phyloP scores from a whole-genome alignment of 2,113 vertebrate species.

The Anhinga anhinga region DNA sequence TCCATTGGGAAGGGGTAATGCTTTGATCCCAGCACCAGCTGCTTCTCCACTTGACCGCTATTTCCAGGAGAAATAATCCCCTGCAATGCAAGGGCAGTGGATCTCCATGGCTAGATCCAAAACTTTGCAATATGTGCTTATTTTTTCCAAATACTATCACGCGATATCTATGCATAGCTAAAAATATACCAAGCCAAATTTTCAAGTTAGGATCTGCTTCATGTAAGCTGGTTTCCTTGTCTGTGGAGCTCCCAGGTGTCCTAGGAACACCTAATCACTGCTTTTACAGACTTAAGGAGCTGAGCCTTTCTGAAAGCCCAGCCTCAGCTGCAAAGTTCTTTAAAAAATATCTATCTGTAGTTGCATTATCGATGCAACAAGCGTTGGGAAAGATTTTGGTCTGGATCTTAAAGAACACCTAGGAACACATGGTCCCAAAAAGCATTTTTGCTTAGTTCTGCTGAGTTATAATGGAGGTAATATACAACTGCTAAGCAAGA shows the following conservation, averaged over 20 bases:
- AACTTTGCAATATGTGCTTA: neutral
- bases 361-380: neutral
- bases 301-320: neutral
- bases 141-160: neutral
- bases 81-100: neutral
- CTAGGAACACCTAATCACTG: neutral
- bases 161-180: neutral
- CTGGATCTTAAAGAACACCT: neutral
- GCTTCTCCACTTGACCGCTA: neutral
- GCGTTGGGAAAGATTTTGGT: neutral
- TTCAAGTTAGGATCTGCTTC: neutral
- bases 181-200: neutral
- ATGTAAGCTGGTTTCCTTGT: neutral
- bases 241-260: neutral
- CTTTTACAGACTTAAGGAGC: neutral
- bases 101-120: neutral
- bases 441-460: neutral
- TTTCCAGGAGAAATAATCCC: neutral
- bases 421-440: neutral
- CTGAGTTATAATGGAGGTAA: neutral
- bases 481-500: neutral
- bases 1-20: neutral
- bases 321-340: neutral
- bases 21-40: neutral
- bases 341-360: neutral